Evolutionary conservation across 2,888 invertebrate genomes (phyloP), one percentile per base, ranked within the genome.

Genomic region (Cremastinae sp.): DNA sequence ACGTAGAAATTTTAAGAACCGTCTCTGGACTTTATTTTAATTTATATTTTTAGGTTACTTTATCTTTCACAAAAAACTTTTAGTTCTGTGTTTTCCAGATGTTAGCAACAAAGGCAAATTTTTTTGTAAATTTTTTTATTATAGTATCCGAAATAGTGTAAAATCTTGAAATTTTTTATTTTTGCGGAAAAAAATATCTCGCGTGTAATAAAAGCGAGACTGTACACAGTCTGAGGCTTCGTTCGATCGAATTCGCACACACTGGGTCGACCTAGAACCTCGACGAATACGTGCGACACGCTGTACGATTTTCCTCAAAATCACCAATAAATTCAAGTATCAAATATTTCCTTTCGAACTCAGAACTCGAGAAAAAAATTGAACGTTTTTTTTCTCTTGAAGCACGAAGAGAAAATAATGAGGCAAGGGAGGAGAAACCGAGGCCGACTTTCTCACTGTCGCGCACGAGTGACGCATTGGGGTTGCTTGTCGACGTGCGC

Each of bases 401-500:
- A 69, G 55, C 18, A 39, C 51, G 41, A 45, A 12, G 39, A 47
- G 47, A 14, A 49, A 61, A 18, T 37, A 35, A 65, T 43, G 49
- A 16, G 10, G 12, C 41, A 22, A 43, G 49, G 43, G 55, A 47
- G 56, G 61, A 47, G 41, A 55, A 20, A 65, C 20, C 41, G 61
- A 65, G 53, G 49, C 70, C 76, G 39, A 70, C 61, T 41, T 81
- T 86, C 49, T 83, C 82, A 43, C 79, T 81, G 74, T 69, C 78
- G 75, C 82, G 83, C 66, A 83, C 79, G 75, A 68, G 68, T 41
- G 76, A 79, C 49, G 43, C 76, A 20, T 69, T 80, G 65, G 81
- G 82, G 74, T 55, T 85, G 73, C 77, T 78, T 73, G 71, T 86
- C 53, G 83, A 83, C 72, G 80, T 83, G 73, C 81, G 79, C 75